Evolutionary conservation across 1,140 invertebrate species (phyloP), one percentile per base, ranked within the genome.

Genomic region (Stratiolaelaps scimitus): DNA sequence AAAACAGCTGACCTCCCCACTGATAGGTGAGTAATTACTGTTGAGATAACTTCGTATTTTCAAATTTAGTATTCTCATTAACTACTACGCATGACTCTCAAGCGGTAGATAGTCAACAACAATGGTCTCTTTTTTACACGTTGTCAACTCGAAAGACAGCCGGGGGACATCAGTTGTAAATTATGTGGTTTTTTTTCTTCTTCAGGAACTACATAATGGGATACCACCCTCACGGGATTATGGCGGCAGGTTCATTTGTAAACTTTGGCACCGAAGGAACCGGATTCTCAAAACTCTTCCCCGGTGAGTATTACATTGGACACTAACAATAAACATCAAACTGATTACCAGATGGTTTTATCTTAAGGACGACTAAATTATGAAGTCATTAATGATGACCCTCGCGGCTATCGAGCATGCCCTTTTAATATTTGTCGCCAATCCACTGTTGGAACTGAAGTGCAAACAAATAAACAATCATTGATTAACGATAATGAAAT

Each of bases 191-290:
- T 20, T 26, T 60, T 20, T 20, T 5, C 15, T 40, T 40, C 10
- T 40, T 15, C 53, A 60, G 78, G 69, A 92, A 92, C 74, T 95
- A 95, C 73, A 79, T 95, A 1, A 83, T 94, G 68, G 86, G 86
- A 1, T 83, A 82, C 64, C 92, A 91, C 76, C 92, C 92, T 1
- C 92, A 97, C 75, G 92, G 92, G 1, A 80, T 94, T 15, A 77
- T 89, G 7, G 84, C 84, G 34, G 81, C 81, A 7, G 88, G 89
- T 17, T 80, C 82, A 15, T 87, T 89, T 72, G 80, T 80, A 0
- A 82, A 85, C 67, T 91, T 95, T 77, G 83, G 80, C 0, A 88
- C 89, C 0, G 85, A 92, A 69, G 83, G 80, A 10, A 77, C 79
- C 0, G 78, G 81, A 15, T 90, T 89, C 74, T 76, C 78, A 17